These are phyloP conservation scores for Melanotaenia trifasciata DNA, from an alignment of 2,797 vertebrate genomes.

Conservation along the genomic window DNA sequence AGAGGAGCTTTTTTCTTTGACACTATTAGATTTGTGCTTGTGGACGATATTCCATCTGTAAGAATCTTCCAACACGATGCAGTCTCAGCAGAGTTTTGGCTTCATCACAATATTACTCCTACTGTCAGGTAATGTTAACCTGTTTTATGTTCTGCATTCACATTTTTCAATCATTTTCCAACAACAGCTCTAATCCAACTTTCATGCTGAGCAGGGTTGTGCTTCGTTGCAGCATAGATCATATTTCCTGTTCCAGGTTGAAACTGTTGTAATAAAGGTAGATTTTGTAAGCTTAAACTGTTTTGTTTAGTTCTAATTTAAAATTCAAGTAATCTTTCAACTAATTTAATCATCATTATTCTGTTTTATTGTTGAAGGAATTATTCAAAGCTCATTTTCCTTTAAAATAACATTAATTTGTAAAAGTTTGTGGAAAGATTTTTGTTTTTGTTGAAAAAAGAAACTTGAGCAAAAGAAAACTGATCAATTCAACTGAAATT, in stretches of 20 bases:
- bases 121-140: conserved; percentile 75
- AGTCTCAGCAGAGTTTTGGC: conserved; percentile 26
- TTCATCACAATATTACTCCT: conserved; percentile 63
- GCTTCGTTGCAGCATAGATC: neutral
- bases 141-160: neutral
- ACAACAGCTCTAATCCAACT: neutral
- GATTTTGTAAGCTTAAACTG: neutral
- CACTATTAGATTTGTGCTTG: neutral
- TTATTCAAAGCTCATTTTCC: neutral
- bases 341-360: neutral
- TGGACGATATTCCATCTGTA: conserved; percentile 6
- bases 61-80: conserved; percentile 61
- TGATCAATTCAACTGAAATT: neutral
- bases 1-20: conserved; percentile 6
- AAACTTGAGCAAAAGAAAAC: neutral
- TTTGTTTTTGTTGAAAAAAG: neutral
- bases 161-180: neutral
- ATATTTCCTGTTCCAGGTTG: neutral
- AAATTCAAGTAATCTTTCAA: neutral
- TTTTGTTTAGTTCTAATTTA: neutral
- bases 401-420: too few species aligned
- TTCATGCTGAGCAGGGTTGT: neutral
- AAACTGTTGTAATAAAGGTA: neutral
- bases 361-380: neutral
- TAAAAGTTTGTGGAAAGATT: too few species aligned